Percentiles rank a stretch among this genome's conserved stretches.
phyloP scores from a whole-genome alignment of 2,797 vertebrate genomes.

The Miichthys miiuy region DNA sequence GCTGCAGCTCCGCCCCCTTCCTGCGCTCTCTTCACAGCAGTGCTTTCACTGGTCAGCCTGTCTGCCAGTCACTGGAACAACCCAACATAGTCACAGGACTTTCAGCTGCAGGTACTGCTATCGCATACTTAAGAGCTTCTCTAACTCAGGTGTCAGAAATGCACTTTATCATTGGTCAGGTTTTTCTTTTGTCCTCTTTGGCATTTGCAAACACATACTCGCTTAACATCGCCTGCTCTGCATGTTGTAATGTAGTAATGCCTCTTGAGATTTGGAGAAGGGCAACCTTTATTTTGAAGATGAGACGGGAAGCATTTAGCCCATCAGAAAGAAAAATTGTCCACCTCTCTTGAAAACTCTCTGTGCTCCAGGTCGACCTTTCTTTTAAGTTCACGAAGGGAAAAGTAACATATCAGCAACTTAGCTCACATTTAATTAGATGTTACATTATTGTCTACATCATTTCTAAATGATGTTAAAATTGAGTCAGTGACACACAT shows the following conservation, averaged over 20 bases:
- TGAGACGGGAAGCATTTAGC: neutral
- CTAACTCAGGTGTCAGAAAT: no score
- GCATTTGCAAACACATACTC: neutral
- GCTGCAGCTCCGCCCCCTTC: constrained; percentile 87
- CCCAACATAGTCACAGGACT: constrained; percentile 94
- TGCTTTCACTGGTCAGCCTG: constrained; percentile 73
- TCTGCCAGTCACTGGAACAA: constrained; percentile 90
- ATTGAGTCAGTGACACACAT: neutral
- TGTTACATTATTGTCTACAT: neutral
- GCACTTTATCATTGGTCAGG: no score
- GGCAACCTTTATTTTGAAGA: constrained; percentile 12
- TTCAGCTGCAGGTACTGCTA: constrained; percentile 90
- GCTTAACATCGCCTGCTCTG: neutral
- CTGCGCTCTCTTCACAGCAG: constrained; percentile 90
- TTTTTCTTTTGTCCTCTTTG: neutral
- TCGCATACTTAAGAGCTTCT: neutral
- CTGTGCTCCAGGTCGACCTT: neutral
- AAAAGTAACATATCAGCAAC: neutral
- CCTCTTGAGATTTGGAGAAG: constrained; percentile 6
- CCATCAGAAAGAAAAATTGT: neutral
- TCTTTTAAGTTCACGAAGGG: neutral
- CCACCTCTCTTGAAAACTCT: neutral
- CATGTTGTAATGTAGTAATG: neutral
- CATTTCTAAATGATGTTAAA: neutral
- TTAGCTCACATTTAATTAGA: neutral